These are phyloP conservation scores for Melinaea menophilus DNA, from an alignment of 2,888 invertebrate genomes.

Conservation along the genomic window DNA sequence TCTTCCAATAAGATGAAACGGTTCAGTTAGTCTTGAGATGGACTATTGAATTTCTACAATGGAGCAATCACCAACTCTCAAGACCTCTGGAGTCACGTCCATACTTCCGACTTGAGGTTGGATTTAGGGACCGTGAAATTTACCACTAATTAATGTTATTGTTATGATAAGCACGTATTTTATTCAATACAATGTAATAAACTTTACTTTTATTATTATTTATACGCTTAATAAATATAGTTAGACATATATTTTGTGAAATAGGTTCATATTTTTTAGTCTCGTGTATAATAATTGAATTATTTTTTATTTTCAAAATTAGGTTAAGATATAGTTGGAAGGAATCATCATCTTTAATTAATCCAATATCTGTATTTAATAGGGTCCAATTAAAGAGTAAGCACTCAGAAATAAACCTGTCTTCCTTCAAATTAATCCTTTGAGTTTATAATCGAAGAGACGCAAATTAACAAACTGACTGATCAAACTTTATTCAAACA, in stretches of 20 bases:
- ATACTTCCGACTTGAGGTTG: constrained; percentile 37
- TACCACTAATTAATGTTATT: constrained; percentile 28
- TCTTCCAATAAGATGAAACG: constrained; percentile 24
- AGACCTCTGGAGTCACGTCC: constrained; percentile 64
- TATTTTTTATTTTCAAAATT: too few relatives aligned
- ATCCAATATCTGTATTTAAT: constrained; percentile 63
- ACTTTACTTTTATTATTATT: too few relatives aligned
- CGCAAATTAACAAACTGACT: too few relatives aligned
- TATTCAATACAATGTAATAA: not conserved
- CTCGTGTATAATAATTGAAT: too few relatives aligned
- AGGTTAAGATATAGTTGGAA: constrained; percentile 5
- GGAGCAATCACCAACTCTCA: constrained; percentile 68
- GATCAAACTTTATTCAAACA: too few relatives aligned
- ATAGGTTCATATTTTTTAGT: too few relatives aligned
- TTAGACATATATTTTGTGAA: too few relatives aligned
- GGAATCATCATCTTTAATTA: constrained; percentile 27
- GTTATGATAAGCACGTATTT: constrained; percentile 14
- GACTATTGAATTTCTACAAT: constrained; percentile 69
- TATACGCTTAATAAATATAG: too few relatives aligned
- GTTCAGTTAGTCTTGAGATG: constrained; percentile 54
- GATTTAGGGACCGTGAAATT: constrained; percentile 28
- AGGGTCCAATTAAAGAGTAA: too few relatives aligned
- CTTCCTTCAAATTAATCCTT: constrained; percentile 17
- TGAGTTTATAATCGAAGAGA: too few relatives aligned
- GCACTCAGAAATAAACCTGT: constrained; percentile 53